Percentiles rank a stretch among this genome's conserved stretches.
phyloP scores from a whole-genome alignment of 2,888 invertebrate species.

The Deilephila elpenor region DNA sequence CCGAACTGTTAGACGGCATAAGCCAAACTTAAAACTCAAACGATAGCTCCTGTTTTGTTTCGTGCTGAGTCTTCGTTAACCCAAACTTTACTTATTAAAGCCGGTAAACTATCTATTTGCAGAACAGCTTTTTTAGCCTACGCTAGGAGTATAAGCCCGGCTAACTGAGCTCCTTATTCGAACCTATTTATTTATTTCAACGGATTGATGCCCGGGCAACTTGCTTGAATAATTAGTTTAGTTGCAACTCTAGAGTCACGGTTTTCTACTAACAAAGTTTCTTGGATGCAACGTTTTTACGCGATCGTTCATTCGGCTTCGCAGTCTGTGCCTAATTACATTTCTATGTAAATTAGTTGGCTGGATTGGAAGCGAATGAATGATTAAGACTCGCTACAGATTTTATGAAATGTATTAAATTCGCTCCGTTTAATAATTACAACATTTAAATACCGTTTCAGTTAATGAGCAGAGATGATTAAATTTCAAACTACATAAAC shows the following conservation, averaged over 20 bases:
- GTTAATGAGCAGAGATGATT: background rate
- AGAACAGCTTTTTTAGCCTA: conserved; percentile 39
- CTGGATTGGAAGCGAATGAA: conserved; percentile 33
- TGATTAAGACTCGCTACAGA: conserved; percentile 19
- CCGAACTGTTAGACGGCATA: conserved; percentile 44
- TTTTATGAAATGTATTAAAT: conserved; percentile 23
- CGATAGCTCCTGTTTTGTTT: conserved; percentile 41
- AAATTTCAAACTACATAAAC: background rate
- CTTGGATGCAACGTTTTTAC: conserved; percentile 47
- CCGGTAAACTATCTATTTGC: conserved; percentile 34
- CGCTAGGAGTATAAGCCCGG: conserved; percentile 45
- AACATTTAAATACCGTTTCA: background rate
- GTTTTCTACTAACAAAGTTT: conserved; percentile 24
- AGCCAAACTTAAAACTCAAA: conserved; percentile 53
- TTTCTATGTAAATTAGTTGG: conserved; percentile 53
- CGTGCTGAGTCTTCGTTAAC: conserved; percentile 37
- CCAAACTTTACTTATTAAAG: conserved; percentile 55
- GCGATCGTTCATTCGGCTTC: conserved; percentile 49
- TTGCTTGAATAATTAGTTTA: conserved; percentile 50
- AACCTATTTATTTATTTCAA: conserved; percentile 40
- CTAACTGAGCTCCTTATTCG: conserved; percentile 43
- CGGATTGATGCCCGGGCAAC: conserved; percentile 17
- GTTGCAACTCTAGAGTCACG: conserved; percentile 45
- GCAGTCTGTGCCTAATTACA: conserved; percentile 49
- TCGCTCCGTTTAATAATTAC: background rate